phyloP scores from a whole-genome alignment of 2,113 vertebrate genomes.

The Cephalopholis sonnerati region DNA sequence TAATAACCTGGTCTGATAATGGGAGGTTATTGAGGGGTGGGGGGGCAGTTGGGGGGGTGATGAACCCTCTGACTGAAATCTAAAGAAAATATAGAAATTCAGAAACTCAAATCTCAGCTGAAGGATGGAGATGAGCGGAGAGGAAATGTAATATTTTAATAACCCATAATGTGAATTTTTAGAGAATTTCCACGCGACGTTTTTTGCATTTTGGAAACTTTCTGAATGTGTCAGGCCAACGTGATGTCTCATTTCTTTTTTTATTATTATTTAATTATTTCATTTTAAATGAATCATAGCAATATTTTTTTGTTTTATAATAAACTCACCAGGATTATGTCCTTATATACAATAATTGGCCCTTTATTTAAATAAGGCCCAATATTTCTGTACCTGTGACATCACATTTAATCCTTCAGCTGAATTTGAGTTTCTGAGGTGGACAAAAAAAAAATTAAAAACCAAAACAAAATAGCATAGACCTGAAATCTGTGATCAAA shows the following conservation, averaged over 20 bases:
- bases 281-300: constrained; percentile 8
- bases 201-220: constrained; percentile 38
- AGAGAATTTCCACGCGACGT: background rate
- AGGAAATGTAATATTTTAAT: constrained; percentile 4
- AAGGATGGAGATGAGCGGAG: constrained; percentile 19
- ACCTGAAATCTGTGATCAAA: constrained; percentile 84
- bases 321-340: background rate
- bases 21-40: constrained; percentile 9
- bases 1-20: constrained; percentile 57
- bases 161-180: background rate
- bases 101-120: constrained; percentile 66
- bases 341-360: background rate
- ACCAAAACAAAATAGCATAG: constrained; percentile 76
- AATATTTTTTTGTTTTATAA: constrained; percentile 44
- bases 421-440: constrained; percentile 72
- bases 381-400: background rate
- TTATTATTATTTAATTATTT: background rate
- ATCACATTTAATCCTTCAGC: constrained; percentile 55
- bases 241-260: background rate
- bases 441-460: constrained; percentile 37
- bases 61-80: constrained; percentile 48
- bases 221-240: constrained; percentile 33
- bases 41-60: constrained; percentile 3
- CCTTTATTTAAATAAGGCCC: constrained; percentile 27
- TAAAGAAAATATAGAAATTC: constrained; percentile 26